Base-by-base conservation (phyloP, 1,140 invertebrate genomes). In the Drosophila kikkawai region DNA sequence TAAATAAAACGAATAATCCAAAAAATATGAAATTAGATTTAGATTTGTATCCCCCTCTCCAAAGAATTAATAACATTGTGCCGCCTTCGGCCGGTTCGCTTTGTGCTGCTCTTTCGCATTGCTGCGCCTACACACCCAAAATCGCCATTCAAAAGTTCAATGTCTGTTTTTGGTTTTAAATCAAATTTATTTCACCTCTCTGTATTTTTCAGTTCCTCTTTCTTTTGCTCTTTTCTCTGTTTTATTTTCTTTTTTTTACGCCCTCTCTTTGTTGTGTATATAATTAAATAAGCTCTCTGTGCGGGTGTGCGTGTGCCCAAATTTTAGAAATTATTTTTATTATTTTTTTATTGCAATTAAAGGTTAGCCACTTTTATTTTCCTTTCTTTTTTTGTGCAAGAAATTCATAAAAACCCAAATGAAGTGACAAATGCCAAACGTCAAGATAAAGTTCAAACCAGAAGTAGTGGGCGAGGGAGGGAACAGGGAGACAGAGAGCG, bases 1-100 rank as follows among this genome's bases (percentile, higher is more conserved):
- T 84, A 88, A 84, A 88, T 90, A 88, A 75, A 84, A 77, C 32
- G 39, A 70, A 77, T 69, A 53, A 60, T 50, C 36, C 44, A 50
- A 50, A 79, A 75, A 50, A 63, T 83, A 59, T 83, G 69, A 75
- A 73, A 65, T 79, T 75, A 56, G 75, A 77, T 64, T 42, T 48
- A 47, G 56, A 67, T 57, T 69, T 63, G 36, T 66, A 55, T 58
- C 26, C 36, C 12, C 61, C 11, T 8, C 26, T 7, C 61, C n/a
- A 13, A 55, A 37, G 19, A 73, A 59, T 73, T 73, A 73, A 73
- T 73, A 73, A 73, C 37, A 73, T 53, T 17, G 48, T 39, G 34
- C 9, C 53, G 64, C 17, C 55, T 39, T 60, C 26, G 7, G 26
- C 12, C 5, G n/a, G 26, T 60, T 9, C 8, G 36, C 56, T 74